Percentiles rank a stretch among this genome's conserved stretches.
phyloP scores from a whole-genome alignment of 2,888 invertebrate genomes.

The Spilarctia lutea region DNA sequence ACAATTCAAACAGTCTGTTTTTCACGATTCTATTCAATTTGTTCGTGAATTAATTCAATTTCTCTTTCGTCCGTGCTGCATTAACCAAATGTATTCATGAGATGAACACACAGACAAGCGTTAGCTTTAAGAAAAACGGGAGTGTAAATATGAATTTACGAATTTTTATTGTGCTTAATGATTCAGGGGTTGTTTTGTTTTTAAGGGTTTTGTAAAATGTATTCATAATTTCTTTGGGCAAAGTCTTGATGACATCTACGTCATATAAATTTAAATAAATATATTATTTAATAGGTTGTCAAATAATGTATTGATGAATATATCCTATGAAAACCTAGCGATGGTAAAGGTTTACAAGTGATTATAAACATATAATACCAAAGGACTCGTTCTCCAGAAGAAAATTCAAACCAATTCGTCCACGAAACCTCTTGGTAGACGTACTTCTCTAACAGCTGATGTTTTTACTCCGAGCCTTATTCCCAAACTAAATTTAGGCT shows the following conservation, averaged over 20 bases:
- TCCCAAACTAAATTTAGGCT: no score
- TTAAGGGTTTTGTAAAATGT: background rate
- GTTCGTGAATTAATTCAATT: slow-evolving; percentile 62
- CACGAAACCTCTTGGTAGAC: no score
- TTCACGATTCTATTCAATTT: slow-evolving; percentile 66
- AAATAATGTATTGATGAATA: no score
- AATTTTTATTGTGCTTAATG: slow-evolving; percentile 7
- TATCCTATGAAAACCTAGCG: background rate
- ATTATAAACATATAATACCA: background rate
- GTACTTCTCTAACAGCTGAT: background rate
- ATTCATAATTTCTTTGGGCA: background rate
- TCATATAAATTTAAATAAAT: no score
- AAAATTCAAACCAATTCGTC: background rate
- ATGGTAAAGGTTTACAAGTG: background rate
- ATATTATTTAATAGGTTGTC: background rate
- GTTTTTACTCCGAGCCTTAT: background rate
- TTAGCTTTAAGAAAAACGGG: slow-evolving; percentile 34
- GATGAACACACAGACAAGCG: slow-evolving; percentile 46
- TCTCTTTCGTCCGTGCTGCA: slow-evolving; percentile 52
- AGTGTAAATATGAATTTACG: slow-evolving; percentile 34
- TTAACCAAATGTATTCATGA: slow-evolving; percentile 74
- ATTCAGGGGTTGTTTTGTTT: background rate
- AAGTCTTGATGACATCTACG: background rate
- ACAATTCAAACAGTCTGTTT: slow-evolving; percentile 53
- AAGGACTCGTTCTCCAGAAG: background rate